Conservation (phyloP, 35 echinoderm and acorn worm genomes). For the Apostichopus japonicus region DNA sequence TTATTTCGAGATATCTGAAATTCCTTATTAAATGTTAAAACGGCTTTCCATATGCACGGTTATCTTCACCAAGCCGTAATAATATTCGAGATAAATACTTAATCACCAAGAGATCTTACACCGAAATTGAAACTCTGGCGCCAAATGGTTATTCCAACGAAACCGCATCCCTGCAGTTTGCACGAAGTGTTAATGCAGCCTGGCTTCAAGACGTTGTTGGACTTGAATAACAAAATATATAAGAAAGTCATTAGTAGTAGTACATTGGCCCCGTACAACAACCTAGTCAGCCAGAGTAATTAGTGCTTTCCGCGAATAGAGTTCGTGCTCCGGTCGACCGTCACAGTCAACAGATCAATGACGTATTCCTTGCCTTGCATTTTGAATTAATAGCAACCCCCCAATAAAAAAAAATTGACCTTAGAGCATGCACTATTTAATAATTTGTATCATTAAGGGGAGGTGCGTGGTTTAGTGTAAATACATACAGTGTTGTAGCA, state of each 20-base stretch:
- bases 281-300: neutral
- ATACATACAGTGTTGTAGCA: too few species aligned
- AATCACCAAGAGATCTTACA: too few species aligned
- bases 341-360: neutral
- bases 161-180: neutral
- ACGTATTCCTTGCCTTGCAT: neutral
- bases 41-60: too few species aligned
- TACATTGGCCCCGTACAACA: neutral
- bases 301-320: slow-evolving; percentile 6
- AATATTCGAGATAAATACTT: too few species aligned
- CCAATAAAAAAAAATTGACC: neutral
- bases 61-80: too few species aligned
- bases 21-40: too few species aligned
- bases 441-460: neutral
- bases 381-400: too few species aligned
- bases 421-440: neutral
- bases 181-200: neutral
- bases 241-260: neutral
- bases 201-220: too few species aligned
- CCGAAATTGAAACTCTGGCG: neutral
- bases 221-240: too few species aligned
- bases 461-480: neutral
- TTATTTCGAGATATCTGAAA: too few species aligned
- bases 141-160: neutral
- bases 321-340: slow-evolving; percentile 22